phyloP scores from a whole-genome alignment of 2,113 vertebrate species.

The Lepus timidus region DNA sequence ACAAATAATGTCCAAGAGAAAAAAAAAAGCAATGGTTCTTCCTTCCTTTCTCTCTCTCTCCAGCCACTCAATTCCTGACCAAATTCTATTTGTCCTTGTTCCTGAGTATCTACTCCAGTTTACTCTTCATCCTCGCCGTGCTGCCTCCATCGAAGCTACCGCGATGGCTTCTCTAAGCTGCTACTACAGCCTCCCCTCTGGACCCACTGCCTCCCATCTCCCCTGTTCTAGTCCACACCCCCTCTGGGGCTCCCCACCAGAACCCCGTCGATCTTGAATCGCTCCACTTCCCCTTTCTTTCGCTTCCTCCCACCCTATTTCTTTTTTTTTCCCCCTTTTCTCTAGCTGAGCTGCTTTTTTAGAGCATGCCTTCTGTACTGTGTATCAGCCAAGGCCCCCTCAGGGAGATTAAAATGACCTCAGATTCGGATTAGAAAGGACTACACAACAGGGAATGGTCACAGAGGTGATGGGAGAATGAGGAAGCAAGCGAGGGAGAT shows the following conservation, averaged over 20 bases:
- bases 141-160: not conserved
- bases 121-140: not conserved
- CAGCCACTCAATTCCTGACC: not conserved
- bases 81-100: not conserved
- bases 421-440: constrained; percentile 31
- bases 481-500: not conserved
- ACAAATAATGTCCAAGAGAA: not conserved
- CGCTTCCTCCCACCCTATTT: not conserved
- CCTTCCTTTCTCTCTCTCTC: not conserved
- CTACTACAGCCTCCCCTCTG: not conserved
- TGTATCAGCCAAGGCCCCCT: not conserved
- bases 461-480: not conserved
- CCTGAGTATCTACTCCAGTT: not conserved
- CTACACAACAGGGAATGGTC: not conserved
- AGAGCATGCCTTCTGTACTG: not conserved
- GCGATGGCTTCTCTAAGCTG: not conserved
- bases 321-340: not conserved
- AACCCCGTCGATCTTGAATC: not conserved
- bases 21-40: not conserved
- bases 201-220: not conserved
- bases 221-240: not conserved
- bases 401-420: not conserved
- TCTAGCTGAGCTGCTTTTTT: not conserved
- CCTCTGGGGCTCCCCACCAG: no score
- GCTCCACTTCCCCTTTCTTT: not conserved